Evolutionary conservation across 2,888 invertebrate species (phyloP), one percentile per base, ranked within the genome.

Genomic region (Philaethria dido): DNA sequence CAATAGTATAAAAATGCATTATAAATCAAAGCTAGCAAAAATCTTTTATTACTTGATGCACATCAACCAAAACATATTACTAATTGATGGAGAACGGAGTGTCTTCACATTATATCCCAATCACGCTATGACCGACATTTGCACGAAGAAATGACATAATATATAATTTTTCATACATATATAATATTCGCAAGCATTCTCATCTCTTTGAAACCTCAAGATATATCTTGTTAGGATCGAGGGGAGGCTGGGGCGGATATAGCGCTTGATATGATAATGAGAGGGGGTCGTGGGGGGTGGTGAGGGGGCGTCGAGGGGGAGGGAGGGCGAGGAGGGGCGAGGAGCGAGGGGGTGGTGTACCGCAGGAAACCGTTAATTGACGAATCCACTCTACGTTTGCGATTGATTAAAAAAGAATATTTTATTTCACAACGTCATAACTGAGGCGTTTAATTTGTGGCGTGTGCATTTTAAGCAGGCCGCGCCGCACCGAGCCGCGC

Each of bases 321-420:
- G 62, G 64, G 61, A 39, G 64, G 13, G 39, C 54, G 60, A 54
- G 47, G 52, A 11, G 42, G 3, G 60, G 42, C 60, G 55, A 44
- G 48, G 61, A 22, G 52, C 47, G 47, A 69, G 66, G 68, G 55
- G 62, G 50, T 57, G 48, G 63, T 62, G 59, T 50, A 70, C 66
- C 64, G 68, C 69, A 64, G 69, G 70, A 64, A 66, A 69, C 54
- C 68, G 69, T 71, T 69, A 66, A 71, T 72, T 69, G 69, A 71
- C 59, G 69, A 71, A 62, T 60, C 69, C 69, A 62, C 62, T 64
- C 45, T 64, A 62, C 54, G 62, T 52, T 52, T 61, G 66, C 66
- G 69, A 69, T 68, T 70, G 65, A 66, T 70, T 69, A 60, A 66
- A 66, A 69, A 65, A 64, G 60, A 60, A 70, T 68, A 59, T 68